phyloP scores from a whole-genome alignment of 1,140 invertebrate species.

The Bactericera cockerelli region DNA sequence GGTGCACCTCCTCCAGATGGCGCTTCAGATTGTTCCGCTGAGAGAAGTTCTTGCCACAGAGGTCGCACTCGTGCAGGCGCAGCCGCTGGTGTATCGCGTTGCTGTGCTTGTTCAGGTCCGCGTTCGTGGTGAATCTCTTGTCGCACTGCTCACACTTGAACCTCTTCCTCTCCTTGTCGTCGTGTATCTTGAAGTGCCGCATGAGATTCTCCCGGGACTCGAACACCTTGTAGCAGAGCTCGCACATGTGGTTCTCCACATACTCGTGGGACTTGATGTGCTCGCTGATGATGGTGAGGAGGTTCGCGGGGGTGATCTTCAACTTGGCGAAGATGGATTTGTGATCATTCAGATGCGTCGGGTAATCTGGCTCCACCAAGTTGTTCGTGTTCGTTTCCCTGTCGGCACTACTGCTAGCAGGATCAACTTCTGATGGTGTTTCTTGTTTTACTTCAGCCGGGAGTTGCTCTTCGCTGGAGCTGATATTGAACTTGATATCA shows the following conservation, averaged over 20 bases:
- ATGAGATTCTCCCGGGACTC: neutral
- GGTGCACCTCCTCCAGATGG: neutral
- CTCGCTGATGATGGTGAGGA: neutral
- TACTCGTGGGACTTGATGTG: constrained; percentile 2
- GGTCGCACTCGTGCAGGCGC: neutral
- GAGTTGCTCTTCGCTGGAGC: no score
- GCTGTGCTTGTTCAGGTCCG: neutral
- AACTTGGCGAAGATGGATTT: neutral
- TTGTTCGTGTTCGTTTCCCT: neutral
- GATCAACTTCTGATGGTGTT: neutral
- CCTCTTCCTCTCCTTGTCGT: neutral
- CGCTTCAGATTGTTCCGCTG: neutral
- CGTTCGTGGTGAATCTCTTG: neutral
- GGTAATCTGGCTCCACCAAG: neutral
- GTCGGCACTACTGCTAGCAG: neutral
- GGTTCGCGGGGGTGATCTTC: neutral
- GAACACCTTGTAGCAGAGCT: neutral
- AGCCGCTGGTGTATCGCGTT: neutral
- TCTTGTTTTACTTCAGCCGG: neutral
- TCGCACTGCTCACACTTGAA: neutral
- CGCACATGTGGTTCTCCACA: neutral
- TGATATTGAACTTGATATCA: neutral
- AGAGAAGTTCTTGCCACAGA: constrained; percentile 6
- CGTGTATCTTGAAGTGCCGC: neutral
- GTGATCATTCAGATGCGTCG: neutral